Evolutionary conservation across 2,888 invertebrate species (phyloP).

Genomic region (Drosophila yooni): DNA sequence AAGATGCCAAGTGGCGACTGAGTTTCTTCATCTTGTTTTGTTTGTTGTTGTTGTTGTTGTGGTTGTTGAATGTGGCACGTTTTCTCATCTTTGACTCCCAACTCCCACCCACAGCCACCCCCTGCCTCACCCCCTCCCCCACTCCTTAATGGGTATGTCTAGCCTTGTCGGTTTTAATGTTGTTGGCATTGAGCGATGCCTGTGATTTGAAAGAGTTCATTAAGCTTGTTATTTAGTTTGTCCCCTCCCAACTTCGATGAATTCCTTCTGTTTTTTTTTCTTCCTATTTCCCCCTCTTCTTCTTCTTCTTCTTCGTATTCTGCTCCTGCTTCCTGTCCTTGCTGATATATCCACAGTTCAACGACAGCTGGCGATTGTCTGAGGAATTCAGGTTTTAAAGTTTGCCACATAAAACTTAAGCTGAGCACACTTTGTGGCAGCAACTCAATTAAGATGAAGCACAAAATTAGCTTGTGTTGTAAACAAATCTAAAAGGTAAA

Average conservation of each 20-base stretch:
- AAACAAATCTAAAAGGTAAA: not conserved
- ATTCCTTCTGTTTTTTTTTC: constrained; percentile 4
- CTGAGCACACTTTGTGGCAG: not conserved
- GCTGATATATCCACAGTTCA: constrained; percentile 9
- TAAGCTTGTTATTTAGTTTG: constrained; percentile 69
- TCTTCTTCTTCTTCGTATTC: constrained; percentile 5
- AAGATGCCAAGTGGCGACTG: constrained; percentile 56
- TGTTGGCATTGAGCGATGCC: constrained; percentile 78
- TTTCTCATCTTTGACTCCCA: constrained; percentile 21
- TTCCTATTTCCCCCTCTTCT: not conserved
- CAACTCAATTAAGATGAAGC: not conserved
- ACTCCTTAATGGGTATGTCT: constrained; percentile 38
- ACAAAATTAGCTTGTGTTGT: not conserved
- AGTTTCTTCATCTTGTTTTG: not conserved
- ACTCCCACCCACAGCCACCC: not conserved
- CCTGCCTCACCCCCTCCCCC: not conserved
- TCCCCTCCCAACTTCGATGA: constrained; percentile 29
- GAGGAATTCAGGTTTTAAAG: constrained; percentile 1
- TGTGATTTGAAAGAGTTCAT: constrained; percentile 79
- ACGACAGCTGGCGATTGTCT: constrained; percentile 29
- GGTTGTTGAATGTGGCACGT: constrained; percentile 53
- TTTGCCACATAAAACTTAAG: not conserved
- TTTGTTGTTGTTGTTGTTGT: constrained; percentile 24
- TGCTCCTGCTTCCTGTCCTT: constrained; percentile 2
- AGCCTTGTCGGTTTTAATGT: constrained; percentile 76